Evolutionary conservation across 2,797 vertebrate species (phyloP), one percentile per base, ranked within the genome.

Genomic region (Hylomyscus alleni): DNA sequence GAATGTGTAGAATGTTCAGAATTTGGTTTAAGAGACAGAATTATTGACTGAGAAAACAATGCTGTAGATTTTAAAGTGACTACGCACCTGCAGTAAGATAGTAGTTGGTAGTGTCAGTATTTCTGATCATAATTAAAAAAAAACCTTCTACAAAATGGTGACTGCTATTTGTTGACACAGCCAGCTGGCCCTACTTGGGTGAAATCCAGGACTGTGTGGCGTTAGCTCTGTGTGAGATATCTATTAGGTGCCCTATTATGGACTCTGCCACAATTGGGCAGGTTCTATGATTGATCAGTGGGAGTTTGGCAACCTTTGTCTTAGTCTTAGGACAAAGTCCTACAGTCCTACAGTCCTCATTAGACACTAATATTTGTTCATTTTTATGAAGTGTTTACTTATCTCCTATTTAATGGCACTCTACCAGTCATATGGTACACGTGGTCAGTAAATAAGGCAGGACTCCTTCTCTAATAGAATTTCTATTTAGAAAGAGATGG

Each of bases 121-220:
- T 95, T 94, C 37, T 90, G n/a, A 82, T 52, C 44, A 26, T 73
- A n/a, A 90, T 88, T 76, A 69, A 67, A n/a, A 91, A 92, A 60
- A 93, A 69, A 77, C 37, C 80, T 50, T 93, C 19, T 87, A 86
- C 84, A 97, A 95, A 95, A 97, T 86, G 91, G 91, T 92, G 47
- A 81, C 40, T 73, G 24, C 58, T 92, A 93, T 88, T 95, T 97
- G 75, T n/a, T 96, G 44, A 93, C 88, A 34, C 37, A 95, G 76
- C 75, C 86, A 98, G 94, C 89, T 97, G 90, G 89, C 20, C 80
- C 40, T 34, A 67, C 19, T 93, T 96, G 95, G 87, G n/a, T 77
- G 60, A 95, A 93, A 96, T 91, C 89, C 93, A 97, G 81, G 44
- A 82, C 54, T 93, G 22, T 78, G 29, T 40, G 10, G 95, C 91